Base-by-base conservation (phyloP, 2,888 invertebrate species). In the Caenorhabditis drosophilae region DNA sequence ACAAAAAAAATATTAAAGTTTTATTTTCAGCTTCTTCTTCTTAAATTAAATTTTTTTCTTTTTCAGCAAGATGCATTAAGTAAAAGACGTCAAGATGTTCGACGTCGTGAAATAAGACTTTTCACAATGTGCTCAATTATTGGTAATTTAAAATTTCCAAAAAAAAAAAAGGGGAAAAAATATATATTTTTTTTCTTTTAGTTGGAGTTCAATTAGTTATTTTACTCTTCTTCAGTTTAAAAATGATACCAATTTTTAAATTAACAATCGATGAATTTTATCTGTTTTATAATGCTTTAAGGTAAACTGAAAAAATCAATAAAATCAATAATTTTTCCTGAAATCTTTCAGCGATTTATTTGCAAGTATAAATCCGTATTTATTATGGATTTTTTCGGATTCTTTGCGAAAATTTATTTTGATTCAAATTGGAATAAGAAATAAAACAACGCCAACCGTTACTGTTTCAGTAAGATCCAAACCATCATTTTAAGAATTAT, bases 311-410 rank as follows among this genome's bases (percentile, higher is more conserved):
- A 34, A 31, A 34, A 2, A 22, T 23, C 25, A 22, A 6, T 3
- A 23, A 18, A 15, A 25, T 12, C 41, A 23, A 4, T 31, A 25
- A 44, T 16, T 1, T 11, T 6, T 44, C 9, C 38, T 34, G 7
- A 16, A 25, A 11, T 3, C 50, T 49, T 62, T 26, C 53, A 64
- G 66, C 42, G 66, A 66, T 35, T 20, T 66, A 6, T 66, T 59
- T 45, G 55, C 66, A 7, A 57, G 66, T 23, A 60, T 66, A 22
- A 66, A 66, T 40, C 66, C 66, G 26, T 66, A 66, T 49, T 56
- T 66, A 22, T 38, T 66, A 0, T 60, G 59, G 59, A 66, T 66
- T 16, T 66, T 66, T 40, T 66, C 66, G 0, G 66, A 66, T 38
- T 66, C 66, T 16, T 42, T 66, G 4, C 55, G 66, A 20, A 60